These are phyloP conservation scores for Eulemur albifrons DNA, from an alignment of 2,797 vertebrate genomes.

Conservation along the genomic window DNA sequence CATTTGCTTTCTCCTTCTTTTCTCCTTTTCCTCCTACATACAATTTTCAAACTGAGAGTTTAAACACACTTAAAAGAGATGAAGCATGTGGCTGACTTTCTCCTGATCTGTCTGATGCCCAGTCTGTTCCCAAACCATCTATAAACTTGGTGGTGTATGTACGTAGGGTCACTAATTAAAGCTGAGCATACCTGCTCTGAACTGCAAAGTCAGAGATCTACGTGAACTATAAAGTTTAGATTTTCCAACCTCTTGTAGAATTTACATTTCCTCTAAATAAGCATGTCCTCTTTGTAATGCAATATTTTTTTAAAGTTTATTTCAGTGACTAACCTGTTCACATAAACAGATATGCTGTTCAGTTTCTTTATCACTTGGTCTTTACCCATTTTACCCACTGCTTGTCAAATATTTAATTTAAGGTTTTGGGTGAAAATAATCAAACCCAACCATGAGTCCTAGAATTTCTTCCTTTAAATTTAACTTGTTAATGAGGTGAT, in stretches of 20 bases:
- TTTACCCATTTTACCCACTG: conserved; percentile 68
- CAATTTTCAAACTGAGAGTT: conserved; percentile 3
- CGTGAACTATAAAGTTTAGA: conserved; percentile 66
- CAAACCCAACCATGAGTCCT: conserved; percentile 69
- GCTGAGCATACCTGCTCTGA: conserved; percentile 75
- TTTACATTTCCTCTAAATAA: conserved; percentile 75
- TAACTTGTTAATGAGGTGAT: conserved; percentile 65
- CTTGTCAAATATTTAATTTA: conserved; percentile 80
- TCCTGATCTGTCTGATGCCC: conserved; percentile 47
- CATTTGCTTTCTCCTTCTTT: conserved; percentile 7
- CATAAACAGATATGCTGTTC: conserved; percentile 70
- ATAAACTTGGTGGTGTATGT: neutral
- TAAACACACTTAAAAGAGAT: neutral
- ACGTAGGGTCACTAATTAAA: conserved; percentile 61
- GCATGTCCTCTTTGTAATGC: conserved; percentile 58
- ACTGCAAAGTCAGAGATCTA: conserved; percentile 74
- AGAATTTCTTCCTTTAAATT: conserved; percentile 73
- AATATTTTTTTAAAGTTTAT: conserved; percentile 50
- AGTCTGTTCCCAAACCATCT: neutral
- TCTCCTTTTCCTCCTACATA: conserved; percentile 8
- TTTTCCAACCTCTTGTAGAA: conserved; percentile 72
- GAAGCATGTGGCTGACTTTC: conserved; percentile 2
- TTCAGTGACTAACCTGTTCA: conserved; percentile 72
- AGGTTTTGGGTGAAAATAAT: conserved; percentile 78
- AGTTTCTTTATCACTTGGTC: conserved; percentile 74